Evolutionary conservation across 2,113 vertebrate genomes (phyloP).

Genomic region (Gasterosteus aculeatus): DNA sequence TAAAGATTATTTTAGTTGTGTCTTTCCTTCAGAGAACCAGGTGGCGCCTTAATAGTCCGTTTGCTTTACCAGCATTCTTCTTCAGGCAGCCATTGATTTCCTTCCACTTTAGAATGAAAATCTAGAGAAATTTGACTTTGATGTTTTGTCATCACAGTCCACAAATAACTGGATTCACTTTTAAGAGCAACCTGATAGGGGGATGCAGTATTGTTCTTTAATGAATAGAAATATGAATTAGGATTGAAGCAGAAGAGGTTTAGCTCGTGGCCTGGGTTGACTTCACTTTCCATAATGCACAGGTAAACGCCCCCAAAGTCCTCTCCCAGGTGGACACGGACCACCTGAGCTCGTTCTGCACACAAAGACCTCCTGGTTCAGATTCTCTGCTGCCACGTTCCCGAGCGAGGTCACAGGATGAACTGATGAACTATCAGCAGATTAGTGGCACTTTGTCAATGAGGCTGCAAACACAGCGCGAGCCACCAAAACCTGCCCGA

Average conservation of each 20-base stretch:
- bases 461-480: constrained; percentile 37
- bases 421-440: constrained; percentile 56
- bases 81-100: background rate
- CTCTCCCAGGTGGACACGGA: background rate
- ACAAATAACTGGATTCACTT: background rate
- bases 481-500: no score
- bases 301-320: background rate
- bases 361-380: constrained; percentile 28
- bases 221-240: background rate
- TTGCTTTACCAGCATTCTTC: background rate
- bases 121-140: background rate
- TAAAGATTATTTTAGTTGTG: constrained; percentile 28
- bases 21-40: constrained; percentile 20
- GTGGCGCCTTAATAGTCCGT: background rate
- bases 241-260: no score
- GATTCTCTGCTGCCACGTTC: constrained; percentile 5
- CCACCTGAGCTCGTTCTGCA: constrained; percentile 9
- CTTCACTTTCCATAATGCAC: background rate
- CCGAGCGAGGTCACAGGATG: constrained; percentile 16
- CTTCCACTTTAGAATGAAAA: background rate
- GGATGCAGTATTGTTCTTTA: background rate
- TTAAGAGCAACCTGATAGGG: background rate
- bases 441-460: constrained; percentile 54
- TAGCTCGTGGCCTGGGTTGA: background rate
- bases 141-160: background rate